Evolutionary conservation across 2,113 vertebrate species (phyloP), one percentile per base, ranked within the genome.

Genomic region (Chinchilla lanigera): DNA sequence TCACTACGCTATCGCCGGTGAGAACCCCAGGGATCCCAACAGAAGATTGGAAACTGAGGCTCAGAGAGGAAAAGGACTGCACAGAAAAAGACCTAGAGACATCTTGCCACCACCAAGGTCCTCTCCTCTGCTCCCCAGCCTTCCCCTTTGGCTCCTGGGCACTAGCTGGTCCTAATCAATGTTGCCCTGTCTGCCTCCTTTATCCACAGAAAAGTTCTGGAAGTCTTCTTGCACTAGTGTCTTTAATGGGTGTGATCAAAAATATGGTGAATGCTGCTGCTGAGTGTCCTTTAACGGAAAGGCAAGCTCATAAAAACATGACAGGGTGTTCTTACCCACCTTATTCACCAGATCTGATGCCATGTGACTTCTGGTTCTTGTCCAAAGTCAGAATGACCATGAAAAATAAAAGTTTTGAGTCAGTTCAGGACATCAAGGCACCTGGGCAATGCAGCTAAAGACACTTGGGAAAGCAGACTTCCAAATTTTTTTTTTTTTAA

Each of bases 1-100:
- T 50, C 28, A 0, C 1, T 61, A 14, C 2, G 22, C 35, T 7
- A 77, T 14, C 63, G 47, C 26, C 3, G 9, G 3, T 5, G 65
- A 93, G 58, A 86, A n/a, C 26, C 22, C 28, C 78, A 52, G 71
- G 26, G 19, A 35, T 84, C 81, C 5, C 61, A 12, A 52, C 30
- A 24, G 22, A n/a, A 26, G 56, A 2, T 1, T 35, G n/a, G 44
- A 77, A 69, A 78, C 30, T 33, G 58, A 93, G 60, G 26, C 35
- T 60, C 28, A 22, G 24, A 67, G 44, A 69, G 35, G 12, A 7
- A 73, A 82, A 78, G 44, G 65, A 26, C 50, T 19, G 58, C 9
- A n/a, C 16, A 61, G 4, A 61, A n/a, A 73, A 47, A 9, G 26
- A 10, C 54, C 24, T 33, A 17, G 35, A 71, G 54, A 12, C 84